Percentiles rank a stretch among this genome's conserved stretches.
These are phyloP conservation scores for Ectobius pallidus DNA, from an alignment of 2,888 invertebrate genomes.

Conservation along the genomic window DNA sequence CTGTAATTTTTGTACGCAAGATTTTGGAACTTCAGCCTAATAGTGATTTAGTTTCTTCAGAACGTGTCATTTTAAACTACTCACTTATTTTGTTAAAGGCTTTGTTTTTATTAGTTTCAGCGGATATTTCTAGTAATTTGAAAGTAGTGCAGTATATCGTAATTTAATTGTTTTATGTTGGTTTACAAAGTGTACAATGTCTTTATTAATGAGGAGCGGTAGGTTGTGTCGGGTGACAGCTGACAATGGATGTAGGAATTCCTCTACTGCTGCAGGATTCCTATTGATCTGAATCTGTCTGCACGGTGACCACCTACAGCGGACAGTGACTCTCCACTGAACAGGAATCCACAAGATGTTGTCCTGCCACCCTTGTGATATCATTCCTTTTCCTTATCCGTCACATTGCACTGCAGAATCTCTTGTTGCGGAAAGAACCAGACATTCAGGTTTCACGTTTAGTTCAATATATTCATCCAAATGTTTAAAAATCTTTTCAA, in stretches of 20 bases:
- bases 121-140: too few species aligned
- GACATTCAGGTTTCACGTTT: too few species aligned
- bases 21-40: too few species aligned
- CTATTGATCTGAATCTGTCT: slow-evolving; percentile 25
- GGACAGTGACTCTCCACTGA: slow-evolving; percentile 14
- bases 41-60: too few species aligned
- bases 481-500: too few species aligned
- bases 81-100: too few species aligned
- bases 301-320: slow-evolving; percentile 21
- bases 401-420: slow-evolving; percentile 20
- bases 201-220: background rate
- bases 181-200: background rate
- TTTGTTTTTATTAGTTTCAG: too few species aligned
- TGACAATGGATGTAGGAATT: background rate
- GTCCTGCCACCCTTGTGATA: slow-evolving; percentile 29
- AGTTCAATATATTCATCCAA: too few species aligned
- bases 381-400: background rate
- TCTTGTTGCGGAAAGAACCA: background rate
- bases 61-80: too few species aligned
- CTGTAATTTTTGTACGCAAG: too few species aligned
- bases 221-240: too few species aligned
- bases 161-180: background rate
- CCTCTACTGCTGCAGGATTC: slow-evolving; percentile 10
- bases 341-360: slow-evolving; percentile 31
- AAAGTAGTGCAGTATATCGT: background rate